Percentiles rank a stretch among this genome's conserved stretches.
Evolutionary conservation across 1,140 invertebrate species (phyloP).

Genomic region (Camponotus floridanus): DNA sequence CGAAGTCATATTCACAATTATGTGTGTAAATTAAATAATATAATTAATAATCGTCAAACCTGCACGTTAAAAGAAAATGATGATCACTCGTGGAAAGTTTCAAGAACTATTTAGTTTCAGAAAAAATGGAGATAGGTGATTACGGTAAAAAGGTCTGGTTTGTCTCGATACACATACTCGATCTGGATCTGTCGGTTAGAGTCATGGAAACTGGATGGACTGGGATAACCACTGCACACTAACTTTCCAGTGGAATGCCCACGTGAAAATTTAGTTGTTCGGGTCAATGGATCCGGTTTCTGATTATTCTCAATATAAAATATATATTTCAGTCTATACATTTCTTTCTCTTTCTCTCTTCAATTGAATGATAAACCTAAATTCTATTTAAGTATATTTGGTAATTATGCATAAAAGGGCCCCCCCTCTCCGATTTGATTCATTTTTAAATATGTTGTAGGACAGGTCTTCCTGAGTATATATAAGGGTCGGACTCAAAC

Average conservation of each 20-base stretch:
- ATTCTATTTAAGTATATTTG: neutral
- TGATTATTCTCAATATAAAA: conserved; percentile 1
- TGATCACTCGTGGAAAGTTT: neutral
- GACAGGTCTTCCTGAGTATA: too few species aligned
- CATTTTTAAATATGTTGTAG: too few species aligned
- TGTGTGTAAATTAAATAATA: neutral
- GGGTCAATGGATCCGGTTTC: conserved; percentile 17
- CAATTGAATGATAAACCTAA: neutral
- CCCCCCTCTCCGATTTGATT: too few species aligned
- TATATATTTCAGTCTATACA: neutral
- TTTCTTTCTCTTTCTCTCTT: too few species aligned
- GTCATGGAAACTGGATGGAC: conserved; percentile 76
- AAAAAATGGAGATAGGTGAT: conserved; percentile 31
- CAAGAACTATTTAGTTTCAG: neutral
- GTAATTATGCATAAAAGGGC: too few species aligned
- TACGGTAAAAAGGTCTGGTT: conserved; percentile 47
- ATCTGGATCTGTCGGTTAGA: conserved; percentile 65
- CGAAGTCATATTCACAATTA: neutral
- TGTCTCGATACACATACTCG: conserved; percentile 45
- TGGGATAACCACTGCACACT: conserved; percentile 54
- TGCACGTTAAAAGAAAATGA: neutral
- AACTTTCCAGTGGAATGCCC: conserved; percentile 68
- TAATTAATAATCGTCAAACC: neutral
- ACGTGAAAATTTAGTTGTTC: conserved; percentile 61
- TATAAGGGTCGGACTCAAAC: too few species aligned